Evolutionary conservation across 2,888 invertebrate genomes (phyloP).

Genomic region (Drosophila tanythrix): DNA sequence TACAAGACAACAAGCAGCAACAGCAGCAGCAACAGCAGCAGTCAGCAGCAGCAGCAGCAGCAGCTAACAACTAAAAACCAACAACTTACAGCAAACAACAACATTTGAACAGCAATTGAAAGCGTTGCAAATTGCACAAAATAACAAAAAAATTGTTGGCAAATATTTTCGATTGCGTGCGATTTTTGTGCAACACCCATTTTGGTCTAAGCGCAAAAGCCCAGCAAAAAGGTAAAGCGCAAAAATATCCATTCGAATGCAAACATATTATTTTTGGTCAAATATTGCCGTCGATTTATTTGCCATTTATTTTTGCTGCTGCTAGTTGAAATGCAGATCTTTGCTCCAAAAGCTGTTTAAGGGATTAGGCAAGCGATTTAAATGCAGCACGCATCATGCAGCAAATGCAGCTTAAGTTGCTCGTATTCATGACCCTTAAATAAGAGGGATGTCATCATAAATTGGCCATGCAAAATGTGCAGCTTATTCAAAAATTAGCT

Average conservation of each 20-base stretch:
- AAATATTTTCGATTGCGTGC: slow-evolving; percentile 44
- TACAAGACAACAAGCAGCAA: neutral
- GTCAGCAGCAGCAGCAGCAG: neutral
- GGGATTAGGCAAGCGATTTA: slow-evolving; percentile 16
- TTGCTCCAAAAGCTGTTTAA: slow-evolving; percentile 34
- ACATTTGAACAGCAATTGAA: slow-evolving; percentile 26
- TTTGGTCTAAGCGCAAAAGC: neutral
- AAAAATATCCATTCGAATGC: slow-evolving; percentile 13
- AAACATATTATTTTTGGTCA: slow-evolving; percentile 12
- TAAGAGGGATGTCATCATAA: too few species aligned
- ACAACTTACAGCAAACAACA: slow-evolving; percentile 25
- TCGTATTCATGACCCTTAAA: neutral
- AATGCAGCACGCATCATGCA: slow-evolving; percentile 16
- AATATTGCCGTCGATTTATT: slow-evolving; percentile 5
- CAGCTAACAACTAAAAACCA: slow-evolving; percentile 5
- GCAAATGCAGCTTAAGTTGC: slow-evolving; percentile 27
- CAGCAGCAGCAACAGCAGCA: neutral
- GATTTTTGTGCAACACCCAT: slow-evolving; percentile 21
- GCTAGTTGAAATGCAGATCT: slow-evolving; percentile 12
- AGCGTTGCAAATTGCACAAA: slow-evolving; percentile 43
- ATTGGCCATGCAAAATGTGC: neutral
- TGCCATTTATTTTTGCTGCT: neutral
- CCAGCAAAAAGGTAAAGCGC: neutral
- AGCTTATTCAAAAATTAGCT: neutral
- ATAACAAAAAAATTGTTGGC: slow-evolving; percentile 1